Evolutionary conservation across 2,797 vertebrate species (phyloP).

Genomic region (Coccyzus lansbergi): DNA sequence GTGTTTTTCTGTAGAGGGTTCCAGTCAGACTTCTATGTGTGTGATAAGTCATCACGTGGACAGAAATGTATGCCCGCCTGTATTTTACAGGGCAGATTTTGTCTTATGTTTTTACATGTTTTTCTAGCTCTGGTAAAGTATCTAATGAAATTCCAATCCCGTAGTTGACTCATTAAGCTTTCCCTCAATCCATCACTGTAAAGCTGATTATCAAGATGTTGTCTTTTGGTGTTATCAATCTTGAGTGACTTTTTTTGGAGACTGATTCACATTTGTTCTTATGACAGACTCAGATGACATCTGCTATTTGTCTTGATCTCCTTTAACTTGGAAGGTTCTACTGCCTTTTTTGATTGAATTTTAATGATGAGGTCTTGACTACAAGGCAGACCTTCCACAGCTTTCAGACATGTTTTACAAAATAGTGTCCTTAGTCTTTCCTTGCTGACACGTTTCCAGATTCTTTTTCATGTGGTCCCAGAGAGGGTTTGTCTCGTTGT

Average conservation of each 20-base stretch:
- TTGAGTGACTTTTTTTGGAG: constrained; percentile 78
- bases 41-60: constrained; percentile 55
- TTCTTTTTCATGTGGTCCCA: neutral
- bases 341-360: constrained; percentile 67
- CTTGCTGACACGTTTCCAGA: constrained; percentile 13
- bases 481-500: neutral
- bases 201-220: constrained; percentile 87
- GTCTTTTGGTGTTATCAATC: constrained; percentile 86
- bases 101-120: neutral
- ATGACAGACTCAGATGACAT: constrained; percentile 82
- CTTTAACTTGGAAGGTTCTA: constrained; percentile 73
- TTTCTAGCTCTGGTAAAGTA: constrained; percentile 33
- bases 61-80: constrained; percentile 28
- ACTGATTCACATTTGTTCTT: constrained; percentile 81
- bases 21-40: constrained; percentile 60
- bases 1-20: constrained; percentile 25
- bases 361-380: constrained; percentile 58
- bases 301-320: constrained; percentile 89
- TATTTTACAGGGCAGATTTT: constrained; percentile 61
- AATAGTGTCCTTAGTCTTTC: constrained; percentile 1
- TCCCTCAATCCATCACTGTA: constrained; percentile 86
- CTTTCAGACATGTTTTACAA: constrained; percentile 35
- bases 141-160: constrained; percentile 71
- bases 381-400: constrained; percentile 41
- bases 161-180: constrained; percentile 79